Base-by-base conservation (phyloP, 1,140 invertebrate genomes). In the Chelonus insularis region DNA sequence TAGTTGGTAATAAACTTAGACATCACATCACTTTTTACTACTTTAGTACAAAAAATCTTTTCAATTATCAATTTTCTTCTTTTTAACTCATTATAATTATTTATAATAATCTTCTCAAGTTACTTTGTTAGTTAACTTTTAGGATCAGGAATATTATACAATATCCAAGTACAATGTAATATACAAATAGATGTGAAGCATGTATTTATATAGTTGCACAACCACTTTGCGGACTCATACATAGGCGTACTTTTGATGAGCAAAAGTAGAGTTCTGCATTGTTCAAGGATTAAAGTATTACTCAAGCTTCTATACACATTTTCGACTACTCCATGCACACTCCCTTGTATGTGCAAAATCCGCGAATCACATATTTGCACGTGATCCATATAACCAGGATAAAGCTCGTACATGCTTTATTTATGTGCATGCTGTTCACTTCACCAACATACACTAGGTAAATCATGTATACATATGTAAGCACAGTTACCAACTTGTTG, bases 241-340 rank as follows among this genome's bases (percentile, higher is more conserved):
- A n/a, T n/a, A n/a, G n/a, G n/a, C n/a, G n/a, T n/a, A n/a, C n/a
- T n/a, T n/a, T n/a, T n/a, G n/a, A n/a, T n/a, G n/a, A n/a, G 23
- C 23, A 48, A 12, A 52, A 34, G 57, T 29, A 60, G 60, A 63
- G 60, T 60, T 60, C 51, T 50, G 57, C 57, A 60, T 63, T 63
- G 57, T 48, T 52, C 48, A 43, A 50, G 57, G 64, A 66, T 66
- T 66, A 66, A 63, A 66, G 64, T 56, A 63, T 66, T 66, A 66
- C 54, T 14, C 12, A 52, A 59, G 58, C 57, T 37, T 41, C 23
- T 29, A 37, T 47, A 20, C 39, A 50, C 14, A 12, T 6, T 32
- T 34, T 4, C 16, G 25, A 34, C 4, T 32, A 34, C 9, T 16
- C 7, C 25, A 29, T 29, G 3, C 25, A 29, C 43, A 32, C 12